Evolutionary conservation across 2,888 invertebrate genomes (phyloP), one percentile per base, ranked within the genome.

Genomic region (Coleophora deauratella): DNA sequence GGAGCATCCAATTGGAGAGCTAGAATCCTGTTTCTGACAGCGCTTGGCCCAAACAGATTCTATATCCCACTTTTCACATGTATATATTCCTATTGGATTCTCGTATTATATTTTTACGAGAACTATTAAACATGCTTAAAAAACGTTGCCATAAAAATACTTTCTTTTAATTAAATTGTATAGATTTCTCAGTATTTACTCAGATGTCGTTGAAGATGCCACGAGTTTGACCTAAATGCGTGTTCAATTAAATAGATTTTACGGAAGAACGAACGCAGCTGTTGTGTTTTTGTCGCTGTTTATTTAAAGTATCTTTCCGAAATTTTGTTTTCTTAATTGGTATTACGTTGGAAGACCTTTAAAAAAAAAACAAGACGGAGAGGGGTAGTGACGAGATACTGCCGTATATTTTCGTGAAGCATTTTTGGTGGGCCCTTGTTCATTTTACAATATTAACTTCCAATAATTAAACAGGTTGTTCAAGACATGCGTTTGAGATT

Each of bases 21-120:
- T 73, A n/a, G 66, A 65, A 62, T 65, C 70, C 76, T 84, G 84
- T 62, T 66, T 63, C 58, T 82, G 84, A 84, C 84, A 82, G 79
- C 70, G 59, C 63, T 59, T 66, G 63, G 62, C 63, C 82, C 78
- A 82, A 84, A 81, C 78, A 78, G 80, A 81, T 81, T 65, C 64
- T n/a, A n/a, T n/a, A n/a, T n/a, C n/a, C n/a, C n/a, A n/a, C n/a
- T n/a, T n/a, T n/a, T n/a, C n/a, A n/a, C n/a, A n/a, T n/a, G n/a
- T n/a, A n/a, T n/a, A n/a, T n/a, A n/a, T n/a, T n/a, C n/a, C n/a
- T n/a, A n/a, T n/a, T n/a, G n/a, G n/a, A n/a, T n/a, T n/a, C n/a
- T n/a, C n/a, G n/a, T n/a, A n/a, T n/a, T n/a, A n/a, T n/a, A n/a
- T n/a, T n/a, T n/a, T n/a, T n/a, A n/a, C n/a, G n/a, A n/a, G n/a